Conservation (phyloP, 1,140 invertebrate species). For the Zaprionus africanus region DNA sequence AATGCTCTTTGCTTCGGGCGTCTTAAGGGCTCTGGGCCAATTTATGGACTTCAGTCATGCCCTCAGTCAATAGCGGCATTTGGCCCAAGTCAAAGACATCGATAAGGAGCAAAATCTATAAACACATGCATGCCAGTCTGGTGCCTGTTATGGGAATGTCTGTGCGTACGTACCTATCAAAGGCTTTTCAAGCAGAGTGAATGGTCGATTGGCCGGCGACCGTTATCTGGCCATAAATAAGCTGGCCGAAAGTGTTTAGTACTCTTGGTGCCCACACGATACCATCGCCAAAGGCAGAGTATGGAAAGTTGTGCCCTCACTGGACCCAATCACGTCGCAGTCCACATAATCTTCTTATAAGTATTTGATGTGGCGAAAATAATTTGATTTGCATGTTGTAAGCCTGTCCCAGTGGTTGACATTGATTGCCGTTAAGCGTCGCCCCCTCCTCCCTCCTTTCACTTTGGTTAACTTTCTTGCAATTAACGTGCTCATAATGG, state of each 20-base stretch:
- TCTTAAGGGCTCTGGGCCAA: constrained; percentile 3
- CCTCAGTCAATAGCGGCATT: constrained; percentile 4
- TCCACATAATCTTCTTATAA: constrained; percentile 65
- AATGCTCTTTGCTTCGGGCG: constrained; percentile 3
- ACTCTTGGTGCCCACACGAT: constrained; percentile 36
- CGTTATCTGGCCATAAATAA: constrained; percentile 67
- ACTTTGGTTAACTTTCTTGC: constrained; percentile 3
- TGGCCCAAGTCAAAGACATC: constrained; percentile 19
- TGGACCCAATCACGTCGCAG: constrained; percentile 24
- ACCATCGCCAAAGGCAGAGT: constrained; percentile 36
- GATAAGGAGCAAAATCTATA: constrained; percentile 17
- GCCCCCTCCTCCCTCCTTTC: not conserved
- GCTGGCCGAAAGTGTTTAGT: constrained; percentile 49
- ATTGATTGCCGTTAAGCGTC: constrained; percentile 17
- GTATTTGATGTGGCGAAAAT: constrained; percentile 76
- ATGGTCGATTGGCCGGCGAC: constrained; percentile 34
- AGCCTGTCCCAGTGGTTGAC: constrained; percentile 5
- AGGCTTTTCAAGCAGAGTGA: constrained; percentile 6
- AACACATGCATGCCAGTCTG: not conserved
- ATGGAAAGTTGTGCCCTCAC: not conserved
- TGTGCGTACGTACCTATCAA: constrained; percentile 9
- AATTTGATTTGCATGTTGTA: constrained; percentile 73
- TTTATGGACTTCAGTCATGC: constrained; percentile 6
- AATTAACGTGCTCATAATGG: constrained; percentile 24
- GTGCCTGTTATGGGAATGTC: not conserved